Conservation (phyloP, 2,797 vertebrate genomes). For the Hephaestus fuliginosus region DNA sequence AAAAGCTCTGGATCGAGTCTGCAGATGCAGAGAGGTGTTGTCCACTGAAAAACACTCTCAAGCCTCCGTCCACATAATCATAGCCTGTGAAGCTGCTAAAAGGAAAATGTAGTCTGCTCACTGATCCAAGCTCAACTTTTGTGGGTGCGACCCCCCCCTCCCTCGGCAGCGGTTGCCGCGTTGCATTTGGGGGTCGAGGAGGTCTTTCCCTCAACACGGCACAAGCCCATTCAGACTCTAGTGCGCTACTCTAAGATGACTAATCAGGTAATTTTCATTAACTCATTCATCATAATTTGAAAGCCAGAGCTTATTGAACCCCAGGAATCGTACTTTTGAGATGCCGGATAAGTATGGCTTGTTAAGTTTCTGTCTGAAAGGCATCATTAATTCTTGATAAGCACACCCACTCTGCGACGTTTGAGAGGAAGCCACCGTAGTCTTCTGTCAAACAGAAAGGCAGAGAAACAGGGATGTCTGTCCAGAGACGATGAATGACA, state of each 20-base stretch:
- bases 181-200: slow-evolving; percentile 10
- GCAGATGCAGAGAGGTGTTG: slow-evolving; percentile 30
- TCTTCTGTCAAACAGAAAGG: slow-evolving; percentile 39
- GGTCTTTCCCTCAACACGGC: slow-evolving; percentile 22
- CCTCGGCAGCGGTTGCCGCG: slow-evolving; percentile 22
- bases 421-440: slow-evolving; percentile 45
- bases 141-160: slow-evolving; percentile 17
- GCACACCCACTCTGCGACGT: slow-evolving; percentile 49
- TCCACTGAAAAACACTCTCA: slow-evolving; percentile 28
- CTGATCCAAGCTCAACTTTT: slow-evolving; percentile 56
- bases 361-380: slow-evolving; percentile 66
- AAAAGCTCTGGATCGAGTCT: slow-evolving; percentile 13
- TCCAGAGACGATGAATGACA: neutral
- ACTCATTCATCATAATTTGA: slow-evolving; percentile 59
- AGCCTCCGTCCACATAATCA: slow-evolving; percentile 24
- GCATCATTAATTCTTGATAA: slow-evolving; percentile 72
- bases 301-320: slow-evolving; percentile 40
- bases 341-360: slow-evolving; percentile 59
- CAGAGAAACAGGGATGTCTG: slow-evolving; percentile 23
- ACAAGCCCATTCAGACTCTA: slow-evolving; percentile 23
- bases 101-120: slow-evolving; percentile 71
- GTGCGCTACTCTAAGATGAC: slow-evolving; percentile 54
- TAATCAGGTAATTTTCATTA: slow-evolving; percentile 65
- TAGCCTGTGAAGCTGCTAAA: slow-evolving; percentile 57
- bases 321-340: slow-evolving; percentile 45